Evolutionary conservation across 2,113 vertebrate genomes (phyloP).

Genomic region (Mustela lutreola): DNA sequence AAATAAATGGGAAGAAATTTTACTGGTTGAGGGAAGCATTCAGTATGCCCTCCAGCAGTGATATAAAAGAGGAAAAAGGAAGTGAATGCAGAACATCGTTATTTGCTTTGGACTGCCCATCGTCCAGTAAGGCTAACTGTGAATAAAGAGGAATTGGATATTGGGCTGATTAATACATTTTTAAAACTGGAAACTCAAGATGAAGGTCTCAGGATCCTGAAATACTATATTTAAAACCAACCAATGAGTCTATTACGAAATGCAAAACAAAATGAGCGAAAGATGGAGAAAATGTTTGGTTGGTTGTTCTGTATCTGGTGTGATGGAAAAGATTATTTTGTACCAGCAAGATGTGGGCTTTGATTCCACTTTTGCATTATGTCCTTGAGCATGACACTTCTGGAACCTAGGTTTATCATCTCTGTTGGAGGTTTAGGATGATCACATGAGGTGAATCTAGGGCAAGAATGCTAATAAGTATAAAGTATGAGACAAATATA

Average conservation of each 20-base stretch:
- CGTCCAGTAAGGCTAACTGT: background rate
- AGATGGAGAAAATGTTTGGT: background rate
- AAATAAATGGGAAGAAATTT: background rate
- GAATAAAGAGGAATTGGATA: conserved; percentile 34
- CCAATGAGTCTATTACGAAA: conserved; percentile 45
- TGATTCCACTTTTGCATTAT: background rate
- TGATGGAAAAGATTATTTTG: background rate
- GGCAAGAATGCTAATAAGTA: background rate
- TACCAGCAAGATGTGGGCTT: background rate
- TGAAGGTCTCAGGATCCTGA: background rate
- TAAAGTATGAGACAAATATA: background rate
- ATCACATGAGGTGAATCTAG: background rate
- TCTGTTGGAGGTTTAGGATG: background rate
- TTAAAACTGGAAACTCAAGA: conserved; percentile 62
- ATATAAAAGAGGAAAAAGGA: background rate
- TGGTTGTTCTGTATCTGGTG: background rate
- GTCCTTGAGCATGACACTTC: background rate
- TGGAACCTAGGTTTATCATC: background rate
- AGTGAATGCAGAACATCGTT: background rate
- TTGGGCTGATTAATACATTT: background rate
- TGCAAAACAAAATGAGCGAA: background rate
- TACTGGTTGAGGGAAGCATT: background rate
- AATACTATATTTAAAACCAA: conserved; percentile 1
- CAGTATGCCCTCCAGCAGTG: background rate
- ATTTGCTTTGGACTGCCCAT: conserved; percentile 18